A percentile compares a stretch with the other conserved stretches of the same genome.
These are phyloP conservation scores for Protobothrops flavoviridis DNA, from an alignment of 2,113 vertebrate species.

Conservation along the genomic window DNA sequence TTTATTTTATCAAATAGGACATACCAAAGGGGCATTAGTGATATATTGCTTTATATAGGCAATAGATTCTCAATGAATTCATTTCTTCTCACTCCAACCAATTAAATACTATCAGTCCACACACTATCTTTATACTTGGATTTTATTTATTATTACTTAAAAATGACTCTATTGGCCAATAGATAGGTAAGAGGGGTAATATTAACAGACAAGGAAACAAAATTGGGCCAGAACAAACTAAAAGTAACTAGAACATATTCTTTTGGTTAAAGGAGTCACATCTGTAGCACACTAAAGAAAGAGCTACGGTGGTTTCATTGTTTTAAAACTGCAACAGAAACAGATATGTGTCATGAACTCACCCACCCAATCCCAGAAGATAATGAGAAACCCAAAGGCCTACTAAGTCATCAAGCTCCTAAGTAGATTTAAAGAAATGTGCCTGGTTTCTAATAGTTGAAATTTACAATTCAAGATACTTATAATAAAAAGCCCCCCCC, in stretches of 20 bases:
- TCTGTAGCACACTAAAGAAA: neutral
- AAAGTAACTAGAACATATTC: neutral
- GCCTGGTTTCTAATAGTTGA: constrained; percentile 15
- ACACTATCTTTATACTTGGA: neutral
- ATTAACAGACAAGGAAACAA: neutral
- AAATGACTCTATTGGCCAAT: neutral
- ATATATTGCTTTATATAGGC: neutral
- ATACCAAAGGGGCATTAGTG: neutral
- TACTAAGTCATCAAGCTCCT: neutral
- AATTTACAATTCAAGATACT: constrained; percentile 33
- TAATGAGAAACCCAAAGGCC: neutral
- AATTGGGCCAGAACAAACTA: neutral
- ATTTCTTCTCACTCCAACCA: neutral
- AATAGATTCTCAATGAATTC: neutral
- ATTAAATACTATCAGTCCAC: neutral
- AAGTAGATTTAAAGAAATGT: constrained; percentile 20
- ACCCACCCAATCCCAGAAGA: neutral
- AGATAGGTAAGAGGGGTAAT: neutral
- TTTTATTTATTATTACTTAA: neutral
- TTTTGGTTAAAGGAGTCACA: neutral
- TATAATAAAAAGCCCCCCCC: constrained; percentile 5
- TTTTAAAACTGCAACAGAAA: neutral
- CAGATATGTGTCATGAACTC: neutral
- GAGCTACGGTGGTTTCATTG: neutral
- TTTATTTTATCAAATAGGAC: neutral